A percentile compares a stretch with the other conserved stretches of the same genome.
Evolutionary conservation across 2,113 vertebrate species (phyloP).

Genomic region (Gasterosteus nipponicus): DNA sequence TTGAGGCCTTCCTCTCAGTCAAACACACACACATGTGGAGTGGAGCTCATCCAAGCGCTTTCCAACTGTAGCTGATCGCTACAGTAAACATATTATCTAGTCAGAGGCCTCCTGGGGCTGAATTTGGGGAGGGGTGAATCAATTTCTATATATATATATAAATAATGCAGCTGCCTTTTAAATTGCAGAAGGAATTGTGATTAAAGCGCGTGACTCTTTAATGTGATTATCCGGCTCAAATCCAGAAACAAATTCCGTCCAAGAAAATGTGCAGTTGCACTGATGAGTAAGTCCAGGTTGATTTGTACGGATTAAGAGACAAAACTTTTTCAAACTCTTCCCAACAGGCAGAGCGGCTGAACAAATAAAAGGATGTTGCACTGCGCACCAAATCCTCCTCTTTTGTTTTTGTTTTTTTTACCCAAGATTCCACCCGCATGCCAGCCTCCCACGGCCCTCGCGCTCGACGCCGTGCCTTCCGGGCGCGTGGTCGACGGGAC

Average conservation of each 20-base stretch:
- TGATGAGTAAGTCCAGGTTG: slow-evolving; percentile 19
- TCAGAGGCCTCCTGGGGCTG: slow-evolving; percentile 21
- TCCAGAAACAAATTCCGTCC: slow-evolving; percentile 27
- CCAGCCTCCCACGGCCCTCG: slow-evolving; percentile 11
- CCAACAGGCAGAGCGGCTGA: slow-evolving; percentile 1
- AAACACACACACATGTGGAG: background rate
- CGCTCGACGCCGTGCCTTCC: background rate
- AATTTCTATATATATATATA: slow-evolving; percentile 9
- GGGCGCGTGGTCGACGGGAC: slow-evolving; percentile 9
- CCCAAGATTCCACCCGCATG: slow-evolving; percentile 54
- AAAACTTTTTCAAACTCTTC: slow-evolving; percentile 33
- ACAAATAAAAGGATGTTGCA: slow-evolving; percentile 40
- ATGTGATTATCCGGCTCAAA: slow-evolving; percentile 52
- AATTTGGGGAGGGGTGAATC: slow-evolving; percentile 48
- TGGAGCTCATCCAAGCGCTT: slow-evolving; percentile 19
- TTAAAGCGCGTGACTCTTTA: slow-evolving; percentile 31
- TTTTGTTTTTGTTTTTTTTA: slow-evolving; percentile 30
- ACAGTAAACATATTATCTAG: slow-evolving; percentile 47
- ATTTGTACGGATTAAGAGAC: slow-evolving; percentile 23
- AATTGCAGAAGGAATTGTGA: slow-evolving; percentile 32
- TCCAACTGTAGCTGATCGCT: slow-evolving; percentile 26
- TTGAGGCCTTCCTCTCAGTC: slow-evolving; percentile 6
- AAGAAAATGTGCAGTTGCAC: slow-evolving; percentile 41
- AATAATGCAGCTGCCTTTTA: slow-evolving; percentile 42
- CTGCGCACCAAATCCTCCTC: background rate